Percentiles rank a stretch among this genome's conserved stretches.
These are phyloP conservation scores for Oceanodroma tethys DNA, from an alignment of 2,113 vertebrate species.

Conservation along the genomic window DNA sequence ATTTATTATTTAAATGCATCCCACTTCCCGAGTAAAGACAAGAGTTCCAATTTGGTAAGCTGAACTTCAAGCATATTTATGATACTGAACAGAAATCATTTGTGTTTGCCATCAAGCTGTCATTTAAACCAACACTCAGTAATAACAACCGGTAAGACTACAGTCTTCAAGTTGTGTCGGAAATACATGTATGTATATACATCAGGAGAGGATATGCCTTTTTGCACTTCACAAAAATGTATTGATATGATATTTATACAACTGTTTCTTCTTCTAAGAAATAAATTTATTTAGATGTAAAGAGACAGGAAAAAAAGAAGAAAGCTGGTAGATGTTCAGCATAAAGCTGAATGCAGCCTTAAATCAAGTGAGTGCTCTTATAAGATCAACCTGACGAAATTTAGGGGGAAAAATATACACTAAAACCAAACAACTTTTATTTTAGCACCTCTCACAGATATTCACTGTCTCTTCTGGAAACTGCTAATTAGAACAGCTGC, in stretches of 20 bases:
- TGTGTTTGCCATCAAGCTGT: background rate
- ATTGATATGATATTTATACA: background rate
- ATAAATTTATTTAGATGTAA: background rate
- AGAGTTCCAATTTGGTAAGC: background rate
- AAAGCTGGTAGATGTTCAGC: background rate
- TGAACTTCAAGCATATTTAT: background rate
- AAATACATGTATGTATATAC: background rate
- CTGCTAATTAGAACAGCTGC: background rate
- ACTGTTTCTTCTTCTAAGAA: background rate
- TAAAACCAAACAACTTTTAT: background rate
- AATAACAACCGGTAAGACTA: background rate
- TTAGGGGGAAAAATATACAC: background rate
- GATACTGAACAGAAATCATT: background rate
- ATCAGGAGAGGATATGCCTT: background rate
- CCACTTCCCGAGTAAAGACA: background rate
- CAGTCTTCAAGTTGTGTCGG: background rate
- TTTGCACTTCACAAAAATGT: background rate
- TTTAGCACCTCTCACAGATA: background rate
- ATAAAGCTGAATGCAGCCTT: background rate
- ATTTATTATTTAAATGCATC: background rate
- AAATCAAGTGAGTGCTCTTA: background rate
- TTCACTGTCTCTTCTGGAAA: background rate
- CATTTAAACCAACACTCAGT: background rate
- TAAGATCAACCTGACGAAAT: background rate
- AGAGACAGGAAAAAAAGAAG: background rate